phyloP scores from a whole-genome alignment of 2,797 vertebrate species.

The Sebastes ruberrimus region DNA sequence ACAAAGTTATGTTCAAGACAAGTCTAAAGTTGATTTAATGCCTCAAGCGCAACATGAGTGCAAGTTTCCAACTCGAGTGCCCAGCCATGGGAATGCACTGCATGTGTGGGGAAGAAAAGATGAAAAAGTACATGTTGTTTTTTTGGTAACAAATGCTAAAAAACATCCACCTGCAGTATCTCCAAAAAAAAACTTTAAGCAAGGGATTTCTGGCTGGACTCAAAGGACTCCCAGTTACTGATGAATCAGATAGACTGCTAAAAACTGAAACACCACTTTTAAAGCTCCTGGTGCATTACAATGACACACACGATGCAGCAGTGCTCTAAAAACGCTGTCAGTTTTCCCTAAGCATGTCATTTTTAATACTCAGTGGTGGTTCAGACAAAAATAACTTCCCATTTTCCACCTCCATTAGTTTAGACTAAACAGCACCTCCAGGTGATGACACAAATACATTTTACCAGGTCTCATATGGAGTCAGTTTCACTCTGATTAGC shows the following conservation, averaged over 20 bases:
- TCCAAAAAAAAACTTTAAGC: conserved; percentile 24
- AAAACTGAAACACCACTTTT: conserved; percentile 64
- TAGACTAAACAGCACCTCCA: conserved; percentile 68
- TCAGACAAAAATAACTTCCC: conserved; percentile 70
- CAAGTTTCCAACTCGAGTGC: conserved; percentile 5
- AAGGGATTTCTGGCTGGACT: conserved; percentile 50
- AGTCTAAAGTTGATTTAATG: conserved; percentile 26
- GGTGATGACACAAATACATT: conserved; percentile 63
- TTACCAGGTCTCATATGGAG: conserved; percentile 17
- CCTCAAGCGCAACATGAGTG: conserved; percentile 10
- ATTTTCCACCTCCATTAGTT: conserved; percentile 70
- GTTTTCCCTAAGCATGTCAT: conserved; percentile 65
- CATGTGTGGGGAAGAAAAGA: not conserved
- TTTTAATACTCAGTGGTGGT: conserved; percentile 66
- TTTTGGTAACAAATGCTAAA: conserved; percentile 35
- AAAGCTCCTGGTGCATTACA: conserved; percentile 60
- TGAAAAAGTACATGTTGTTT: not conserved
- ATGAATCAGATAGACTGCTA: conserved; percentile 63
- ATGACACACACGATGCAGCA: conserved; percentile 37
- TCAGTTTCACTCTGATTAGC: conserved; percentile 33
- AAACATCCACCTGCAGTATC: conserved; percentile 25
- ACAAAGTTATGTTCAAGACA: conserved; percentile 10
- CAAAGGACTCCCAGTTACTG: conserved; percentile 54
- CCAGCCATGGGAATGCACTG: conserved; percentile 3
- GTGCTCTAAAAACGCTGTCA: conserved; percentile 52